Percentiles rank a stretch among this genome's conserved stretches.
phyloP scores from a whole-genome alignment of 2,113 vertebrate genomes.

The Syngnathus floridae region DNA sequence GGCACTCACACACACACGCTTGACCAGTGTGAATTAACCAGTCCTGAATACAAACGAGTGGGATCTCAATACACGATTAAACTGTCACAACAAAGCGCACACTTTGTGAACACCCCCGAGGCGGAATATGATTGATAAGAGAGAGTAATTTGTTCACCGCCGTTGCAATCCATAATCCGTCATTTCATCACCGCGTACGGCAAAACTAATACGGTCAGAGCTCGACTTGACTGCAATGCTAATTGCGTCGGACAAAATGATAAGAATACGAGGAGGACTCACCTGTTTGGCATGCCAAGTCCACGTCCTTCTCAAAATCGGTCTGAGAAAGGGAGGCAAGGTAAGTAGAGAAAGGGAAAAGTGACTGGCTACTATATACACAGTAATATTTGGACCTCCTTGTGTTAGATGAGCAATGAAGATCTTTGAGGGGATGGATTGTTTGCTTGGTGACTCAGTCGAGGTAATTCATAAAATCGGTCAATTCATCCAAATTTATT shows the following conservation, averaged over 20 bases:
- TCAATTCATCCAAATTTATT: constrained; percentile 1
- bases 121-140: constrained; percentile 52
- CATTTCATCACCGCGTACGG: constrained; percentile 23
- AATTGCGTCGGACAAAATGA: constrained; percentile 21
- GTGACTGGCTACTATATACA: constrained; percentile 12
- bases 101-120: constrained; percentile 35
- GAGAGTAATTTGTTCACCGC: constrained; percentile 38
- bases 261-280: constrained; percentile 47
- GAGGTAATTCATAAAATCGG: not conserved
- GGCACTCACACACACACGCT: constrained; percentile 8
- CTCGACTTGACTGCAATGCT: constrained; percentile 19
- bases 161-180: constrained; percentile 40
- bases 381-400: constrained; percentile 1
- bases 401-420: constrained; percentile 13
- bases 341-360: constrained; percentile 18
- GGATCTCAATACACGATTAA: constrained; percentile 59
- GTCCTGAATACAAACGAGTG: constrained; percentile 35
- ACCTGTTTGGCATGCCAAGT: constrained; percentile 98
- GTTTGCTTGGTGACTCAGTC: constrained; percentile 25
- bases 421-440: constrained; percentile 12
- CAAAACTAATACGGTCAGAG: constrained; percentile 14
- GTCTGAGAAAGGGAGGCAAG: constrained; percentile 74
- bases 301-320: constrained; percentile 99
- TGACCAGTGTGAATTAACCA: constrained; percentile 24
- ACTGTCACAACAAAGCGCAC: constrained; percentile 43